phyloP scores from a whole-genome alignment of 2,113 vertebrate genomes.

The Centropristis striata region DNA sequence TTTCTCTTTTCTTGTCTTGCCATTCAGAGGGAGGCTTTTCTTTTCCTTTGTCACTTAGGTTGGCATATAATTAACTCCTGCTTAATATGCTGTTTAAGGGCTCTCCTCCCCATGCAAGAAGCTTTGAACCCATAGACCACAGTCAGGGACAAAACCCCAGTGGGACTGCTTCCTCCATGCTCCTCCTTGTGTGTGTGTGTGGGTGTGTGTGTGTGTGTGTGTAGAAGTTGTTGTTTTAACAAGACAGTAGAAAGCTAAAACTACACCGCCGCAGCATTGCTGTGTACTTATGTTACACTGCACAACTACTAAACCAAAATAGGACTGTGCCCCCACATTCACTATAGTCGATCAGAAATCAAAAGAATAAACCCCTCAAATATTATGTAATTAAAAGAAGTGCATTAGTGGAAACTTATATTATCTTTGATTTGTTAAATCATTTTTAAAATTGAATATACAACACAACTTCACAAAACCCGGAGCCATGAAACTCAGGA shows the following conservation, averaged over 20 bases:
- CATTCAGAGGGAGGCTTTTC: constrained; percentile 86
- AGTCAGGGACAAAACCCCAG: constrained; percentile 83
- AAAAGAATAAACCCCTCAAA: not conserved
- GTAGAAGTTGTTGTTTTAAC: constrained; percentile 48
- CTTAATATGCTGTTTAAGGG: constrained; percentile 89
- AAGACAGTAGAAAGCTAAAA: constrained; percentile 49
- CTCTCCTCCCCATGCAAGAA: constrained; percentile 83
- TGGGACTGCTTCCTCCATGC: constrained; percentile 78
- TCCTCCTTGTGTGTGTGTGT: constrained; percentile 60
- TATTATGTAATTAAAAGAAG: not conserved
- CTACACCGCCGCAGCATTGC: constrained; percentile 1
- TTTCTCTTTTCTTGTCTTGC: constrained; percentile 85
- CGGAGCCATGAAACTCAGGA: not conserved
- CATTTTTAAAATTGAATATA: not conserved
- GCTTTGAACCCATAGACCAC: constrained; percentile 87
- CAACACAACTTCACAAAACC: not conserved
- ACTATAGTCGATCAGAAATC: not conserved
- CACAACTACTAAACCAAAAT: not conserved
- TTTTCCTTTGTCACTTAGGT: constrained; percentile 85
- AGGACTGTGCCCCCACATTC: constrained; percentile 11
- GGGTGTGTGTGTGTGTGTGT: constrained; percentile 58
- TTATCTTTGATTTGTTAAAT: not conserved
- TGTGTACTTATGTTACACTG: constrained; percentile 9
- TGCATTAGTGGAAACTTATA: not conserved
- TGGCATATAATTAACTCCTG: constrained; percentile 90